phyloP scores from a whole-genome alignment of 2,113 vertebrate species.

The Capreolus pygargus region DNA sequence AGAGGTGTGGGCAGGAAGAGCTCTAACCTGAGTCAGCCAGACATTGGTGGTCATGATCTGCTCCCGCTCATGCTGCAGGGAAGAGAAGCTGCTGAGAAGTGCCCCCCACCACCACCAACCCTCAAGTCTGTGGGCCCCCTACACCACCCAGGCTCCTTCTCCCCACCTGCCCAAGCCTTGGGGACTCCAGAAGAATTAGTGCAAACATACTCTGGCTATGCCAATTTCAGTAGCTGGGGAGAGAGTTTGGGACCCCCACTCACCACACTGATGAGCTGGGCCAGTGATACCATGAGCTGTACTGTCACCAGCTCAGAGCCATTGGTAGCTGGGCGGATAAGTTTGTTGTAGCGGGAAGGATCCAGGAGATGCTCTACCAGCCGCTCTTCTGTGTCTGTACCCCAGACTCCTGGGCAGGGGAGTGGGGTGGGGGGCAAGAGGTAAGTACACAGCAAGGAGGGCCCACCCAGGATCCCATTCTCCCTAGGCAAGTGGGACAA shows the following conservation, averaged over 20 bases:
- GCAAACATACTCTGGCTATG: neutral
- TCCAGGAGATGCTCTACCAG: slow-evolving; percentile 94
- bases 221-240: neutral
- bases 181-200: neutral
- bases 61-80: slow-evolving; percentile 90
- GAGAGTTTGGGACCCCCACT: slow-evolving; percentile 63
- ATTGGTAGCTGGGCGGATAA: slow-evolving; percentile 95
- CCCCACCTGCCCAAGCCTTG: neutral
- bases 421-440: neutral
- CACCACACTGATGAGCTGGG: slow-evolving; percentile 98
- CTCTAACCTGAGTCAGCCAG: slow-evolving; percentile 93
- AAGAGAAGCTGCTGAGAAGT: neutral
- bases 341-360: slow-evolving; percentile 94
- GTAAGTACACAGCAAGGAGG: neutral
- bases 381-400: slow-evolving; percentile 93
- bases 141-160: neutral
- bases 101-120: neutral
- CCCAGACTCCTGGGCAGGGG: slow-evolving; percentile 79
- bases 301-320: slow-evolving; percentile 94
- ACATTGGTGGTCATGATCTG: slow-evolving; percentile 98
- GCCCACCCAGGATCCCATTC: neutral
- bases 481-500: neutral
- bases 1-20: neutral
- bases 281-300: slow-evolving; percentile 96
- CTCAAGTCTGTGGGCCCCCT: neutral